Base-by-base conservation (phyloP, 2,113 vertebrate genomes). In the Marmota monax region DNA sequence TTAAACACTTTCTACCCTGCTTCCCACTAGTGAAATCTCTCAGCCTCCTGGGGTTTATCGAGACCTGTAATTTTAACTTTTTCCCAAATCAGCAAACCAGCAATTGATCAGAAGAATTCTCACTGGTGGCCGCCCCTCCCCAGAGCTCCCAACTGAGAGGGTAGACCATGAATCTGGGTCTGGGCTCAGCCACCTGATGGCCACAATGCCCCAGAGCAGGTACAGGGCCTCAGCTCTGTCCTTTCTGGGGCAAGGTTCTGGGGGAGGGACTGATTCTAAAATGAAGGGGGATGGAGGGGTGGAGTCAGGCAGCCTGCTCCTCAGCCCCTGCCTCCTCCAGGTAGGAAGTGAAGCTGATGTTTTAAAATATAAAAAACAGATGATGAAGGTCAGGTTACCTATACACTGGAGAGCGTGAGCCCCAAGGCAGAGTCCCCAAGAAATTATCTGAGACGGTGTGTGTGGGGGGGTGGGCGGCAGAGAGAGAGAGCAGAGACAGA, bases 361-460 rank as follows among this genome's bases (percentile, higher is more conserved):
- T 98, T 91, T 91, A 88, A 96, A 96, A 96, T 97, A 97, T 96
- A 97, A 95, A 98, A 97, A 97, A 91, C 97, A 97, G 97, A 97
- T 96, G 93, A 96, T 87, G 95, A 90, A 94, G 96, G 96, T 97
- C 84, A 84, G 89, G 87, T 97, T 98, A 97, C 97, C 90, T 69
- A 76, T 39, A 76, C 74, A 92, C 48, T 86, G 85, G 96, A 88
- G 77, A 94, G 95, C 34, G 13, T 74, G 83, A 92, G 94, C 93
- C 94, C 95, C 80, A 92, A 91, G 95, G 91, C 92, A 94, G 96
- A 96, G 88, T 96, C 91, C 94, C 91, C 63, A 79, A 79, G 85
- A 97, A 97, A 86, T 85, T 29, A 94, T 90, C 78, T 83, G 53
- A 91, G 95, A 92, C 34, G 80, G 42, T 56, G 56, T 53, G 56